Base-by-base conservation (phyloP, 2,888 invertebrate species). In the Caradrina kadenii region DNA sequence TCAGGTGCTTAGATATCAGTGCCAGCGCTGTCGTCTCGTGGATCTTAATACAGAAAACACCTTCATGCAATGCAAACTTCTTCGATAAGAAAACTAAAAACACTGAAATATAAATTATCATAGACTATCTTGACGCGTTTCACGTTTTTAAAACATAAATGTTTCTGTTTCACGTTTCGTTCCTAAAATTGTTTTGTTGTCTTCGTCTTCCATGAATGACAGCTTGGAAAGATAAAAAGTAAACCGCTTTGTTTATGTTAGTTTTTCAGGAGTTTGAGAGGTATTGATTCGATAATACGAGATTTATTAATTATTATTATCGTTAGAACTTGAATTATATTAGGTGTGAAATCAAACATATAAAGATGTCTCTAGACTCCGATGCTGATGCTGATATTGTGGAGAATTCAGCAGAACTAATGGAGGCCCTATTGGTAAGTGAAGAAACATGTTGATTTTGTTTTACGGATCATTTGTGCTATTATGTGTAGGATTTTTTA, bases 391-490 rank as follows among this genome's bases (percentile, higher is more conserved):
- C 86, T 10, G 91, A 90, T 79, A 65, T 90, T 15, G 72, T 90
- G 74, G 91, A 92, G 73, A 89, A 94, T 87, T 86, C 92, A 22
- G 82, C 86, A 26, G 90, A 91, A 84, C 79, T 92, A 45, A 86
- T 95, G 62, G 90, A 92, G n/a, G 80, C 82, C 22, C 80, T 96
- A 63, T 77, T 88, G 86, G 95, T 95, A 87, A 77, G 83, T 81
- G 54, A 21, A 35, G 21, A 65, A 65, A 65, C 64, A 63, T 55
- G 52, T 76, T 71, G 62, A 22, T 48, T 15, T n/a, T 59, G 26
- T 26, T 19, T 31, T 35, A 8, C 8, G 1, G 35, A 15, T 15
- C 15, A 49, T 7, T 54, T 35, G 39, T n/a, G n/a, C n/a, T n/a
- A n/a, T n/a, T n/a, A n/a, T n/a, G n/a, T 48, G 35, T 22, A 0